phyloP scores from a whole-genome alignment of 2,797 vertebrate species.

The Etheostoma nigrum region DNA sequence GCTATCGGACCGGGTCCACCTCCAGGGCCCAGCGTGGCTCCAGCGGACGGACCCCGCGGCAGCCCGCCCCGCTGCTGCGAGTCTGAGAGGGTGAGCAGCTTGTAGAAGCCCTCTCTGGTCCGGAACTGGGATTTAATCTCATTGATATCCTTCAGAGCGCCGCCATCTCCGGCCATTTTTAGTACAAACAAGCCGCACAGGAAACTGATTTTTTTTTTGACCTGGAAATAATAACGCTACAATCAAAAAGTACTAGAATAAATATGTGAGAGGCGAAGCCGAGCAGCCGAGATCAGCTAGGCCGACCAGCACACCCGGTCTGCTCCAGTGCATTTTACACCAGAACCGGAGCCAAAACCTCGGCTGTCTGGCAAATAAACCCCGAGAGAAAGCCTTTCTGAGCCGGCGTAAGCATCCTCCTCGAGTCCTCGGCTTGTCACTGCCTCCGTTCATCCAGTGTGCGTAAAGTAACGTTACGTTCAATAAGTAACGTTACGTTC shows the following conservation, averaged over 20 bases:
- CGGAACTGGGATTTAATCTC: constrained; percentile 96
- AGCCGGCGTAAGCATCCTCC: constrained; percentile 62
- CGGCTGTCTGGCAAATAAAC: constrained; percentile 24
- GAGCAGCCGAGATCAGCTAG: constrained; percentile 68
- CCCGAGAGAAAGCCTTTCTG: constrained; percentile 48
- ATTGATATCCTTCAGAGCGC: constrained; percentile 89
- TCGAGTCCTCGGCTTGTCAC: constrained; percentile 45
- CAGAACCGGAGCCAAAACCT: constrained; percentile 26
- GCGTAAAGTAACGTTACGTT: constrained; percentile 41
- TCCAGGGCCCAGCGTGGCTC: constrained; percentile 81
- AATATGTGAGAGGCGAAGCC: constrained; percentile 52
- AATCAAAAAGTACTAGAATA: constrained; percentile 59
- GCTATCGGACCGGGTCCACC: constrained; percentile 79
- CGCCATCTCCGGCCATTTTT: constrained; percentile 91
- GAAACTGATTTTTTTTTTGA: constrained; percentile 79
- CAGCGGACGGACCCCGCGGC: constrained; percentile 80
- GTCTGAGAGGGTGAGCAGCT: constrained; percentile 91
- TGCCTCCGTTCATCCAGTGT: constrained; percentile 58
- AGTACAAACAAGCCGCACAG: constrained; percentile 85
- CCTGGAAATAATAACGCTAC: constrained; percentile 81
- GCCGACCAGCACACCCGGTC: constrained; percentile 58
- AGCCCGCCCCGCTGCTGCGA: constrained; percentile 89
- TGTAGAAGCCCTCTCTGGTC: constrained; percentile 94
- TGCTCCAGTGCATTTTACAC: constrained; percentile 63
- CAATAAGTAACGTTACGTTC: constrained; percentile 15